Base-by-base conservation (phyloP, 2,113 vertebrate species). In the Megaceryle torquata region DNA sequence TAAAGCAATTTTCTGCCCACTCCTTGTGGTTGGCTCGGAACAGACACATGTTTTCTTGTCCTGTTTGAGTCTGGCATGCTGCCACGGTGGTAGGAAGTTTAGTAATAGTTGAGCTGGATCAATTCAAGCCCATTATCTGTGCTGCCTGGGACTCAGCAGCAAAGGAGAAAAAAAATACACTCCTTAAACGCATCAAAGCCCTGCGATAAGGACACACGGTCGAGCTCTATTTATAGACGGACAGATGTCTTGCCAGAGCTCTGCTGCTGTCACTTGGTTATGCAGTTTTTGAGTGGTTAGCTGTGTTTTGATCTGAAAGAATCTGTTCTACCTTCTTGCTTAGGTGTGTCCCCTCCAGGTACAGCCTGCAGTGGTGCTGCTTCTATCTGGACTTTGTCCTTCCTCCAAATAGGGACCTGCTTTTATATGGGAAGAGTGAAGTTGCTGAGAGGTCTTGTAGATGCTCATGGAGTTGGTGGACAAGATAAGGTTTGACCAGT, bases 41-140 rank as follows among this genome's bases (percentile, higher is more conserved):
- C 65, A 92, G 83, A 93, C 94, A 95, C 96, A 91, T 89, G 94
- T 96, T 96, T 91, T 76, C 77, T 87, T 93, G 93, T 95, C 94
- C 81, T 95, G 25, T 95, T 93, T 91, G 89, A 89, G 67, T 57
- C 83, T 97, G 94, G 95, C 95, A 1, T 9, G 61, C 86, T 93
- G 96, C 95, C 94, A 97, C 0, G 0, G 53, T 95, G 91, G 94
- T 93, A 93, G 94, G 93, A 97, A 95, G 96, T 96, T 97, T 89
- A 97, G 95, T 93, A 97, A 92, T 96, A 95, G 91, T 96, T 91
- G 91, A 93, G 65, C 29, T 89, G 81, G 93, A 97, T 97, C 89
- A 39, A 97, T 97, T 64, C 83, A 92, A 95, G 89, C 77, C 95
- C 94, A 96, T 96, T 96, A 96, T 93, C 96, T 95, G 48, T 78